Conservation (phyloP, 2,113 vertebrate genomes). For the Gracilinanus agilis region DNA sequence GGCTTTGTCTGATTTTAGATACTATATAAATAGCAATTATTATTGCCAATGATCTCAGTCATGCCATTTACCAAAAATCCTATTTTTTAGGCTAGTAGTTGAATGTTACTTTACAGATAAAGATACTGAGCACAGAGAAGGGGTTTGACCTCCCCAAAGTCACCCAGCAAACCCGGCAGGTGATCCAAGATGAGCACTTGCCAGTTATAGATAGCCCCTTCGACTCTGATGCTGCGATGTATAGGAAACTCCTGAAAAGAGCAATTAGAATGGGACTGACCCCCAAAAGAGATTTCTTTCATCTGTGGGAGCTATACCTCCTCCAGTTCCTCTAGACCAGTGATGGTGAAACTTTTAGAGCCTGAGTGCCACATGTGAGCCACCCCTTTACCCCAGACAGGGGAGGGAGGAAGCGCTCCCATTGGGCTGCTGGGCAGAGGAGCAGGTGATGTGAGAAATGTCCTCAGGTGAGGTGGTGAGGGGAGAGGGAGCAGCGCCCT, state of each 20-base stretch:
- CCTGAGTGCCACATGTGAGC: no score
- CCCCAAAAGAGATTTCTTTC: constrained; percentile 21
- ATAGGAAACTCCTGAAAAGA: background rate
- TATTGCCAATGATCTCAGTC: background rate
- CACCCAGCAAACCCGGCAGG: background rate
- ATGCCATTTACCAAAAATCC: background rate
- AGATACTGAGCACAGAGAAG: constrained; percentile 11
- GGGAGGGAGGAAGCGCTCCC: no score
- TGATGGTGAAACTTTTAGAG: no score
- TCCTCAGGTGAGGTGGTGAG: no score
- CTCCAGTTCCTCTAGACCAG: background rate
- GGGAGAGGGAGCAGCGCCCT: no score
- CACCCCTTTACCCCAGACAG: no score
- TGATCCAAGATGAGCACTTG: constrained; percentile 13
- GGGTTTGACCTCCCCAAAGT: constrained; percentile 16
- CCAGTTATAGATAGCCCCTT: background rate
- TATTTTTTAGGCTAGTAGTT: background rate
- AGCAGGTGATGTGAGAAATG: no score
- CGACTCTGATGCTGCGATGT: background rate
- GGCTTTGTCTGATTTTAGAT: background rate
- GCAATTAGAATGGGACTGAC: background rate
- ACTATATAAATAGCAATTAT: background rate
- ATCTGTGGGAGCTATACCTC: background rate
- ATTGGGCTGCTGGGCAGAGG: no score
- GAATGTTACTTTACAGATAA: background rate